phyloP scores from a whole-genome alignment of 1,140 invertebrate species.

The Drosophila parvula region DNA sequence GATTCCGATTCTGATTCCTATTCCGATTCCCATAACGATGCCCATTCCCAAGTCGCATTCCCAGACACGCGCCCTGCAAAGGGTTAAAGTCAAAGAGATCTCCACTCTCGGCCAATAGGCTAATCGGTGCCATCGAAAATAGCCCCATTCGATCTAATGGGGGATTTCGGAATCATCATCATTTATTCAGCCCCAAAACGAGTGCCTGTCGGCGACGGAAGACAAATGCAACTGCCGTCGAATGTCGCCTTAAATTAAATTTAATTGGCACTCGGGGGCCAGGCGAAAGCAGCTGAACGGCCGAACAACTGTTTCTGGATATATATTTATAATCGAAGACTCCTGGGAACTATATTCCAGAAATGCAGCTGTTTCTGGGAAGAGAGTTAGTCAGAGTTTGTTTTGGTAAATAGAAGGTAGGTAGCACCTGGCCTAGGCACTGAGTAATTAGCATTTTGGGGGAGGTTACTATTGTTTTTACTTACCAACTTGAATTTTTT shows the following conservation, averaged over 20 bases:
- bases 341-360: neutral
- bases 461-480: conserved; percentile 20
- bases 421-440: conserved; percentile 15
- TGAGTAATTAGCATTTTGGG: conserved; percentile 15
- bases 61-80: conserved; percentile 37
- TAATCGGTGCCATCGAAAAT: conserved; percentile 59
- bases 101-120: conserved; percentile 48
- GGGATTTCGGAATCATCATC: conserved; percentile 20
- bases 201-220: conserved; percentile 9
- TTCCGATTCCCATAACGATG: conserved; percentile 15
- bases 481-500: neutral
- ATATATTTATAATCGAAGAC: neutral
- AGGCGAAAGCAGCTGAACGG: conserved; percentile 51
- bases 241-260: conserved; percentile 60
- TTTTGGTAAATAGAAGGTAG: neutral
- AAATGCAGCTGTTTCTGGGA: conserved; percentile 21
- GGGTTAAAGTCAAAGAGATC: conserved; percentile 61
- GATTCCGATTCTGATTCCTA: neutral
- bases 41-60: conserved; percentile 8
- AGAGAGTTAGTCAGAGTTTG: conserved; percentile 13
- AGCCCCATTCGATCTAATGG: conserved; percentile 30
- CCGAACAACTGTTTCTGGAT: conserved; percentile 39
- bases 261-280: conserved; percentile 51
- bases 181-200: conserved; percentile 10
- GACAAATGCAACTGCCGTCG: conserved; percentile 35